Percentiles rank a stretch among this genome's conserved stretches.
These are phyloP conservation scores for Tor tambroides DNA, from an alignment of 2,113 vertebrate genomes.

Conservation along the genomic window DNA sequence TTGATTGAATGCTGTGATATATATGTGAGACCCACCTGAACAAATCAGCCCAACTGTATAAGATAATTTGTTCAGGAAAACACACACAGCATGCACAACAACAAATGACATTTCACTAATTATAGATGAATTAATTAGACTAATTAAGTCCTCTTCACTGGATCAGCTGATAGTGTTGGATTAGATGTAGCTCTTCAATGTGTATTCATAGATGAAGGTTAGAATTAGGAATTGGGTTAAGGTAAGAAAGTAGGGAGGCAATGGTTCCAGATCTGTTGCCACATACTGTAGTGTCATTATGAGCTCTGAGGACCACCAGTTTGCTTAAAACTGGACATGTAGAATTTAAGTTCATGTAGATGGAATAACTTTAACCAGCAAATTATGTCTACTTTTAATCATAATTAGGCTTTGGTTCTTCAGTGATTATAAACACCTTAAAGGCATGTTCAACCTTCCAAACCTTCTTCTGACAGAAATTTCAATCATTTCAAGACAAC, in stretches of 20 bases:
- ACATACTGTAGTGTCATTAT: too few species aligned
- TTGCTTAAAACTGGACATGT: background rate
- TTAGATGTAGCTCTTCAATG: background rate
- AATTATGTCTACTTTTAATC: slow-evolving; percentile 24
- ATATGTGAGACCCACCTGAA: background rate
- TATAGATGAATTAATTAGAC: background rate
- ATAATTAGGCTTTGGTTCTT: slow-evolving; percentile 2
- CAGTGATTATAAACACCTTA: background rate
- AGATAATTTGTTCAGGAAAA: background rate
- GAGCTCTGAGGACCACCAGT: background rate
- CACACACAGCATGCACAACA: background rate
- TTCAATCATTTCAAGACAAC: background rate
- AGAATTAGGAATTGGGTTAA: background rate
- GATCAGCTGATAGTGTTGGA: background rate
- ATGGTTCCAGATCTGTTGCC: too few species aligned
- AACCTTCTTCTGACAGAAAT: background rate
- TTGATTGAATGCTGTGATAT: background rate
- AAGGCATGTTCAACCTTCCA: too few species aligned
- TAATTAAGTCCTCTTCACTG: slow-evolving; percentile 9
- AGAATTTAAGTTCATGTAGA: background rate
- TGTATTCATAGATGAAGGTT: background rate
- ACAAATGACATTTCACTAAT: background rate
- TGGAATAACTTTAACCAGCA: slow-evolving; percentile 36
- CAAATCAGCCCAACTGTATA: background rate
- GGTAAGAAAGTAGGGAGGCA: background rate